Percentiles rank a stretch among this genome's conserved stretches.
Evolutionary conservation across 2,797 vertebrate genomes (phyloP).

Genomic region (Scarus forsteni): DNA sequence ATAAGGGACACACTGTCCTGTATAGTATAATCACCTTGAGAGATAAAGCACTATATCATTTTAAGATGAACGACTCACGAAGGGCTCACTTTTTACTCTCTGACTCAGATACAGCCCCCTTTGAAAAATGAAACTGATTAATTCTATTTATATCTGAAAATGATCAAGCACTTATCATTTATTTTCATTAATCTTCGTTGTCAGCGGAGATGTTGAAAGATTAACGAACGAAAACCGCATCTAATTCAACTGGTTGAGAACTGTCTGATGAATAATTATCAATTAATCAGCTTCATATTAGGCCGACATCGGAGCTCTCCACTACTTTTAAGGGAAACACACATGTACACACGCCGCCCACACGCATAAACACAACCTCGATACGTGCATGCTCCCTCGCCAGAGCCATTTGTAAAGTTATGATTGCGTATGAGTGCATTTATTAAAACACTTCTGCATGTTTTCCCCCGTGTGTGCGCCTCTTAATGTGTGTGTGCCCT

Average conservation of each 20-base stretch:
- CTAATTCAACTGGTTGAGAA: slow-evolving; percentile 72
- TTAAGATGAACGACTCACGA: slow-evolving; percentile 27
- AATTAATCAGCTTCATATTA: slow-evolving; percentile 78
- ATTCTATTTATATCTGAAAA: slow-evolving; percentile 66
- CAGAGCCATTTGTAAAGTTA: slow-evolving; percentile 53
- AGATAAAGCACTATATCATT: slow-evolving; percentile 13
- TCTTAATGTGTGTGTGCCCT: slow-evolving; percentile 57
- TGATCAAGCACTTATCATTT: slow-evolving; percentile 69
- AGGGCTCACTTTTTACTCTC: slow-evolving; percentile 23
- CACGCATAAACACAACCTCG: neutral
- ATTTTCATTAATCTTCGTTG: slow-evolving; percentile 74
- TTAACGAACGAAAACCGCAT: slow-evolving; percentile 63
- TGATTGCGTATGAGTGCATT: slow-evolving; percentile 61
- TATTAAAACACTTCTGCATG: slow-evolving; percentile 69
- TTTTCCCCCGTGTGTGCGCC: slow-evolving; percentile 40
- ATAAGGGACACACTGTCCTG: neutral
- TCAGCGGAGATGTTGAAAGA: slow-evolving; percentile 52
- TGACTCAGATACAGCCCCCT: slow-evolving; percentile 33
- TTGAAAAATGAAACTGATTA: slow-evolving; percentile 64
- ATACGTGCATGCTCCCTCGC: slow-evolving; percentile 26
- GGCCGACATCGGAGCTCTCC: slow-evolving; percentile 52
- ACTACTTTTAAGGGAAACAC: slow-evolving; percentile 26
- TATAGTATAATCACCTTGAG: slow-evolving; percentile 6
- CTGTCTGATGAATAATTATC: slow-evolving; percentile 67
- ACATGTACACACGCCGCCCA: slow-evolving; percentile 5